Percentiles rank a stretch among this genome's conserved stretches.
phyloP scores from a whole-genome alignment of 2,113 vertebrate genomes.

The Nasalis larvatus region DNA sequence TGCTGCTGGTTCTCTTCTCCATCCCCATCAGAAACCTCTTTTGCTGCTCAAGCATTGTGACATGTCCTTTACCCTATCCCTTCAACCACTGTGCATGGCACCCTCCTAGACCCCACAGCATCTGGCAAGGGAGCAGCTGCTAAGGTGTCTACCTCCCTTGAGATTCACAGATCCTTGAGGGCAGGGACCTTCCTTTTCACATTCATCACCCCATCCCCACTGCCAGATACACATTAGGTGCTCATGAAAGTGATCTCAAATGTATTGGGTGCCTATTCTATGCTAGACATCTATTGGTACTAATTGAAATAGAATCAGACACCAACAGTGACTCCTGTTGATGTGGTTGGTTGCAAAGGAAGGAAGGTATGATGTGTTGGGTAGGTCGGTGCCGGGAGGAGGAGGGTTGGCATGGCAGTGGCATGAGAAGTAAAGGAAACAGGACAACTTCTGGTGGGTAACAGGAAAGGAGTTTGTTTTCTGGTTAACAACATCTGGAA shows the following conservation, averaged over 20 bases:
- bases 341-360: not conserved
- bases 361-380: not conserved
- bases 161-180: not conserved
- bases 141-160: not conserved
- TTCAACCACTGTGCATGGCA: not conserved
- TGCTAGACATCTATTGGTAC: not conserved
- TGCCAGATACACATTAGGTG: not conserved
- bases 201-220: not conserved
- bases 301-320: not conserved
- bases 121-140: not conserved
- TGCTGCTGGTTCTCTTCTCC: not conserved
- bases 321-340: not conserved
- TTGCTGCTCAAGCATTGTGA: not conserved
- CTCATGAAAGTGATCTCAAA: not conserved
- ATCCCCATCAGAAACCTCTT: not conserved
- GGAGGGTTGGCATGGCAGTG: not conserved
- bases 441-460: not conserved
- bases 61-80: too few relatives aligned
- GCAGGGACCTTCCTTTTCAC: not conserved
- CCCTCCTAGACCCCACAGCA: not conserved
- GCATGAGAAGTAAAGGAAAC: not conserved
- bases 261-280: not conserved
- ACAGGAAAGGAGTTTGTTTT: not conserved
- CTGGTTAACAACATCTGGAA: not conserved
- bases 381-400: rapidly evolving